These are phyloP conservation scores for Plagodis pulveraria DNA, from an alignment of 2,888 invertebrate genomes.

Conservation along the genomic window DNA sequence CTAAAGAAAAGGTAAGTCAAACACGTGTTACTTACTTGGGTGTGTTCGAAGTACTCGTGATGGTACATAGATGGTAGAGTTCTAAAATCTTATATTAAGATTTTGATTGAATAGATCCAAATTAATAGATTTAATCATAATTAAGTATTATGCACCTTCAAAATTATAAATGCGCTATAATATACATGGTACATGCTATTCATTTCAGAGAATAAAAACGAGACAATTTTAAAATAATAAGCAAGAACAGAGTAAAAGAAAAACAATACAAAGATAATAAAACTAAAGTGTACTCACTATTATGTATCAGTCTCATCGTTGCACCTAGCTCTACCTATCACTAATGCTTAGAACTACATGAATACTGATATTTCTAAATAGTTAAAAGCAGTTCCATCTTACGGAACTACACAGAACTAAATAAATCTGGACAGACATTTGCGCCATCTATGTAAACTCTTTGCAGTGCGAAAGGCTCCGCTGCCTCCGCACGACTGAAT, in stretches of 20 bases:
- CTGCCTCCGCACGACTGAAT: slow-evolving; percentile 64
- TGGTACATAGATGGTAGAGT: background rate
- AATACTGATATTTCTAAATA: slow-evolving; percentile 28
- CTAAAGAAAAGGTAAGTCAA: background rate
- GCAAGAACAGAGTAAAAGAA: background rate
- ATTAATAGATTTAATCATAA: too few relatives aligned
- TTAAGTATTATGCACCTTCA: too few relatives aligned
- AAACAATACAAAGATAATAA: slow-evolving; percentile 1
- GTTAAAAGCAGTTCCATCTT: slow-evolving; percentile 60
- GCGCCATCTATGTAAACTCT: slow-evolving; percentile 62
- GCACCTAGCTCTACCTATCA: slow-evolving; percentile 61
- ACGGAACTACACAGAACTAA: slow-evolving; percentile 50
- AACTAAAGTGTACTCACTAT: slow-evolving; percentile 37
- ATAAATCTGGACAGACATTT: slow-evolving; percentile 36
- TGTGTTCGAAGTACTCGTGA: background rate
- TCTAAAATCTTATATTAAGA: background rate
- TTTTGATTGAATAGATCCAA: too few relatives aligned
- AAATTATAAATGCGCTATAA: too few relatives aligned
- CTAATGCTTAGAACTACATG: slow-evolving; percentile 45
- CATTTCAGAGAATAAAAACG: too few relatives aligned
- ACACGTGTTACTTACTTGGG: too few relatives aligned
- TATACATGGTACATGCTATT: too few relatives aligned
- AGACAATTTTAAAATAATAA: too few relatives aligned
- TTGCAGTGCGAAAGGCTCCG: slow-evolving; percentile 66
- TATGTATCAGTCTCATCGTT: slow-evolving; percentile 53